A percentile compares a stretch with the other conserved stretches of the same genome.
Evolutionary conservation across 1,140 invertebrate species (phyloP).

Genomic region (Zaprionus davidi): DNA sequence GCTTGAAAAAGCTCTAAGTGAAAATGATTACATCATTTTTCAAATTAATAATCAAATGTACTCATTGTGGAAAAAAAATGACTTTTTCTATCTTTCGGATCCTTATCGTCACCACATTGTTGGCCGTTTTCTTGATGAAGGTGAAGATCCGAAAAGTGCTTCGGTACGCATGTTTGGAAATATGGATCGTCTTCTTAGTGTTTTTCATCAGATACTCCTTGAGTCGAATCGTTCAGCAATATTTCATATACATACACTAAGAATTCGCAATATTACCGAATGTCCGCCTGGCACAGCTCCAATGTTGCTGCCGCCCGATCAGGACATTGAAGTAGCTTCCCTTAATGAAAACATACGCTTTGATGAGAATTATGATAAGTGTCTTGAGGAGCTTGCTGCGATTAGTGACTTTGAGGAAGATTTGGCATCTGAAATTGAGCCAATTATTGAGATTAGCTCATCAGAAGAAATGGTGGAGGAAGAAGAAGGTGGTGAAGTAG

Average conservation of each 20-base stretch:
- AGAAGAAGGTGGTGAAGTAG: slow-evolving; percentile 65
- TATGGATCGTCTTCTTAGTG: slow-evolving; percentile 68
- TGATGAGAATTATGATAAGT: slow-evolving; percentile 74
- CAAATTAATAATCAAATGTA: slow-evolving; percentile 82
- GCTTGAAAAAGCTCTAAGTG: slow-evolving; percentile 54
- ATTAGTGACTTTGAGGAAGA: slow-evolving; percentile 78
- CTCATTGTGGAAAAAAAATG: slow-evolving; percentile 70
- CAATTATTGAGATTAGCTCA: slow-evolving; percentile 68
- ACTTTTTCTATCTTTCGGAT: slow-evolving; percentile 79
- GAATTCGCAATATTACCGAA: slow-evolving; percentile 63
- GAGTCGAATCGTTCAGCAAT: slow-evolving; percentile 74
- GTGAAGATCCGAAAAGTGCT: slow-evolving; percentile 68
- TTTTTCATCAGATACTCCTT: slow-evolving; percentile 72
- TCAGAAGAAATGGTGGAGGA: slow-evolving; percentile 76
- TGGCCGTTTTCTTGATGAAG: slow-evolving; percentile 61
- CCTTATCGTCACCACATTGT: slow-evolving; percentile 77
- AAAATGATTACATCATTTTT: slow-evolving; percentile 66
- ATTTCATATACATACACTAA: slow-evolving; percentile 68
- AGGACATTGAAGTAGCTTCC: slow-evolving; percentile 64
- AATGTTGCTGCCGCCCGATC: slow-evolving; percentile 51
- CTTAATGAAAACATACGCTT: slow-evolving; percentile 77
- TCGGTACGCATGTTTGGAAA: slow-evolving; percentile 70
- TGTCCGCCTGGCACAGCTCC: slow-evolving; percentile 67
- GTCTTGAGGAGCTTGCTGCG: slow-evolving; percentile 66
- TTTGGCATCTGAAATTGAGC: slow-evolving; percentile 70